phyloP scores from a whole-genome alignment of 2,113 vertebrate species.

The Petroica traversi region DNA sequence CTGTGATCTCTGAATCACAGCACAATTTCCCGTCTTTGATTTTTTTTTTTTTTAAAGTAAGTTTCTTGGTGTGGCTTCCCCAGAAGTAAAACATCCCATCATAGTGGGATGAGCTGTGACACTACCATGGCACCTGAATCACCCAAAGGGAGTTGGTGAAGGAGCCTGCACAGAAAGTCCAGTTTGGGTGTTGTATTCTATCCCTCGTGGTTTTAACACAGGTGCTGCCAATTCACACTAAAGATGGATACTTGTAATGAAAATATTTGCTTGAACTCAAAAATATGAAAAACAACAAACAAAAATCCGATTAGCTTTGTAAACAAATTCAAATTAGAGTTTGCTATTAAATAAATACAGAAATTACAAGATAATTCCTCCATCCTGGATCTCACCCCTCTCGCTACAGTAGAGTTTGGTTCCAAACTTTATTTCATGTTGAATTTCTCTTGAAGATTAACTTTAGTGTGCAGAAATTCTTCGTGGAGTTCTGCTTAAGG shows the following conservation, averaged over 20 bases:
- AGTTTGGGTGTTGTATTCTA: background rate
- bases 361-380: background rate
- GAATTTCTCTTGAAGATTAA: background rate
- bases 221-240: background rate
- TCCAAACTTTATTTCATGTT: background rate
- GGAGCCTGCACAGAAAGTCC: background rate
- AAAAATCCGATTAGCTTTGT: background rate
- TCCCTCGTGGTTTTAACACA: background rate
- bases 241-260: background rate
- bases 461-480: background rate
- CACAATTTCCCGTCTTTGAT: background rate
- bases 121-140: accelerated
- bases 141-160: accelerated
- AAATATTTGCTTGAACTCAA: background rate
- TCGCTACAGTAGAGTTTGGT: background rate
- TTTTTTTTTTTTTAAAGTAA: background rate
- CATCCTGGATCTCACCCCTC: background rate
- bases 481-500: background rate
- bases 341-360: background rate
- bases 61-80: background rate
- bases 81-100: accelerated
- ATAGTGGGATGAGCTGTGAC: background rate
- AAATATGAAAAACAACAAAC: background rate
- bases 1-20: background rate
- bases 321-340: background rate